Percentiles rank a stretch among this genome's conserved stretches.
phyloP scores from a whole-genome alignment of 2,113 vertebrate genomes.

The zebrafish (Danio rerio) region GRCz12tu NC_133190.1:26750501-26751000 shows the following conservation, averaged over 20 bases:
- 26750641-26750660: conserved; percentile 35
- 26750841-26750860: no score
- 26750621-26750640: conserved; percentile 25
- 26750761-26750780: neutral
- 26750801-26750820: neutral
- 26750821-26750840: no score
- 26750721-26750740: neutral
- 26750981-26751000: no score
- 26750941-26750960: no score
- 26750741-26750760: neutral
- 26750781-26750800: neutral
- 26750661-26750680: conserved; percentile 8
- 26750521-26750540: conserved; percentile 8
- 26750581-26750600: conserved; percentile 20
- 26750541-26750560: conserved; percentile 29
- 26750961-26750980: no score
- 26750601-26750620: conserved; percentile 33
- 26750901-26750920: no score
- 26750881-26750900: no score
- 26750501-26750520: conserved; percentile 3
- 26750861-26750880: no score
- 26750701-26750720: neutral
- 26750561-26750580: conserved; percentile 21
- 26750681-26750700: conserved; percentile 1
- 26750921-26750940: no score